phyloP scores from a whole-genome alignment of 2,797 vertebrate species.

The Semaprochilodus insignis region DNA sequence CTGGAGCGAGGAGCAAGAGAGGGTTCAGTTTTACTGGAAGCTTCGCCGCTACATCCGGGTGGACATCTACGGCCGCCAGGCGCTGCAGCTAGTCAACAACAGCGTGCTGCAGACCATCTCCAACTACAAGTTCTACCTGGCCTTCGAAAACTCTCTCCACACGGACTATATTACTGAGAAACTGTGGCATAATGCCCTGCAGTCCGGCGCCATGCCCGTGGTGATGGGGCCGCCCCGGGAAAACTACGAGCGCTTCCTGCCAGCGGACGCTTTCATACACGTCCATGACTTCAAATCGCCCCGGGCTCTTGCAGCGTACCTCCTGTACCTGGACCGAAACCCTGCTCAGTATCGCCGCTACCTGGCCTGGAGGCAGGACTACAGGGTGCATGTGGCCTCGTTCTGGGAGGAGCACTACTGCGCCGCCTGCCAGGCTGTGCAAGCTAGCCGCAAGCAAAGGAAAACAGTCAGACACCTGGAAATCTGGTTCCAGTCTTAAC shows the following conservation, averaged over 20 bases:
- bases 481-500: constrained; percentile 74
- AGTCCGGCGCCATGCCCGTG: constrained; percentile 83
- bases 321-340: constrained; percentile 82
- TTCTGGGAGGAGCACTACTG: constrained; percentile 93
- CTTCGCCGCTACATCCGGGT: constrained; percentile 81
- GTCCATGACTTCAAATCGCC: constrained; percentile 88
- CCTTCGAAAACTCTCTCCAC: constrained; percentile 93
- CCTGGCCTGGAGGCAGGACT: constrained; percentile 86
- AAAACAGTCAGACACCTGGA: constrained; percentile 62
- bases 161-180: constrained; percentile 95
- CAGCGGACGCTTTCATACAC: constrained; percentile 90
- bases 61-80: constrained; percentile 83
- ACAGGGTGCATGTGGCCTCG: constrained; percentile 74
- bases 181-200: constrained; percentile 89
- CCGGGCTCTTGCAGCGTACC: constrained; percentile 82
- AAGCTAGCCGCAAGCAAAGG: constrained; percentile 51
- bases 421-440: constrained; percentile 77
- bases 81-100: constrained; percentile 67
- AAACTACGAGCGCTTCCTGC: constrained; percentile 87
- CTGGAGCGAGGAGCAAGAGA: constrained; percentile 86
- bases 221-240: constrained; percentile 84
- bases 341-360: constrained; percentile 79
- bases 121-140: constrained; percentile 92
- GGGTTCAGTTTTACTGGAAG: constrained; percentile 83
- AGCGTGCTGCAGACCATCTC: constrained; percentile 78